Evolutionary conservation across 2,113 vertebrate species (phyloP), one percentile per base, ranked within the genome.

Genomic region (Istiophorus platypterus): DNA sequence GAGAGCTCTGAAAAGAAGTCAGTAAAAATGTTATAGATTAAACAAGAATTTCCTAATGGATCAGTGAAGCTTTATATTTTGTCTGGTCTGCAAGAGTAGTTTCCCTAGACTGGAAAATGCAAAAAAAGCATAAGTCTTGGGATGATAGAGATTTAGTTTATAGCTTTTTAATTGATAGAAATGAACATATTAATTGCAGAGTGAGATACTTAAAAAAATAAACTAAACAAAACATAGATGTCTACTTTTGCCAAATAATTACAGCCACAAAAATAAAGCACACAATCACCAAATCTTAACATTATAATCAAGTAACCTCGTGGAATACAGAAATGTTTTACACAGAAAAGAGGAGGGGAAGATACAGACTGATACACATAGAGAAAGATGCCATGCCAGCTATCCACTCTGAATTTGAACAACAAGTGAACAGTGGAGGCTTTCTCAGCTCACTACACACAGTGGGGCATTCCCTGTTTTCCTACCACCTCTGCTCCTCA

Each of bases 351-450:
- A 67, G 51, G 0, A 72, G 59, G 42, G 37, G 56, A 41, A 58
- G 58, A 56, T 47, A 41, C 18, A 61, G 26, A 61, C 20, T 34
- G 34, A 72, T 2, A 47, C 7, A 22, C 34, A 63, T 1, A 22
- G 31, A 73, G 42, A 34, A 34, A 51, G 62, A 31, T 31, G 62
- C 7, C 58, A 47, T 26, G 54, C 54, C 74, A 86, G 69, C 74
- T 68, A 61, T 67, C 62, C 62, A 58, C 72, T 77, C 59, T 47
- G 70, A 69, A 39, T 62, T 0, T 64, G 51, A 65, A 45, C 59
- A 74, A 57, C 56, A 68, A 15, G 24, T 41, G 26, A 91, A 92
- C 79, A 82, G 75, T 81, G 73, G 71, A 85, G 81, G 71, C 85
- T 85, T 86, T 90, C 72, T 82, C 49, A 61, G 56, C 70, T 49